These are phyloP conservation scores for Papilio xuthus DNA, from an alignment of 1,140 invertebrate genomes.

Conservation along the genomic window DNA sequence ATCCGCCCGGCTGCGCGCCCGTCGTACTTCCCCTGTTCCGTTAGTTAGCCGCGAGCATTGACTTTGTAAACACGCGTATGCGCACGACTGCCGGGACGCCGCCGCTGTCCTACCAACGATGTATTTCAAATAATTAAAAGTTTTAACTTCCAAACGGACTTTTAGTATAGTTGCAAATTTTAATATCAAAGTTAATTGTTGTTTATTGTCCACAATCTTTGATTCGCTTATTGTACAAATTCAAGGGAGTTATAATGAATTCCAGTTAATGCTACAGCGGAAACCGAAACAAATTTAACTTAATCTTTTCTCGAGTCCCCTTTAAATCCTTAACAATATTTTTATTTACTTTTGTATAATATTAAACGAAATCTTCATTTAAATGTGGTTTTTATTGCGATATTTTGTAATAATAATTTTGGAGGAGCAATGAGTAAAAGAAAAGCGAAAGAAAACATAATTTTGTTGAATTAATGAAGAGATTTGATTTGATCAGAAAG, in stretches of 20 bases:
- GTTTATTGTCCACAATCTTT: too few species aligned
- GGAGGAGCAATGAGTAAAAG: not conserved
- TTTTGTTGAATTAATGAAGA: too few species aligned
- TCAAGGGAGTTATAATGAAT: not conserved
- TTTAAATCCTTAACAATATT: conserved; percentile 2
- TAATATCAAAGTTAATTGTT: too few species aligned
- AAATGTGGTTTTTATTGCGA: not conserved
- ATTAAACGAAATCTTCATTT: not conserved
- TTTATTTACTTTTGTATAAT: conserved; percentile 9
- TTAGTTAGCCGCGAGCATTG: too few species aligned
- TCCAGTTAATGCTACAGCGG: not conserved
- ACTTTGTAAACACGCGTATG: too few species aligned
- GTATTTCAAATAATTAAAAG: too few species aligned
- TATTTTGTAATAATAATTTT: not conserved
- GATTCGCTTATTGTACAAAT: not conserved
- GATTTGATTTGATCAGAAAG: not conserved
- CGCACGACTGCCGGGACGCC: too few species aligned
- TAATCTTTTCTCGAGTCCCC: not conserved
- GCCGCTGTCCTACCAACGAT: too few species aligned
- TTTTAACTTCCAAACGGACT: too few species aligned
- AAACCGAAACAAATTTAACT: conserved; percentile 12
- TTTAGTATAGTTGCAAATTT: too few species aligned
- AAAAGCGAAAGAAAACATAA: not conserved
- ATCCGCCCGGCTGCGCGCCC: too few species aligned
- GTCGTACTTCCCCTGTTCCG: too few species aligned